Evolutionary conservation across 2,888 invertebrate genomes (phyloP).

Genomic region (Synergus umbraculus): DNA sequence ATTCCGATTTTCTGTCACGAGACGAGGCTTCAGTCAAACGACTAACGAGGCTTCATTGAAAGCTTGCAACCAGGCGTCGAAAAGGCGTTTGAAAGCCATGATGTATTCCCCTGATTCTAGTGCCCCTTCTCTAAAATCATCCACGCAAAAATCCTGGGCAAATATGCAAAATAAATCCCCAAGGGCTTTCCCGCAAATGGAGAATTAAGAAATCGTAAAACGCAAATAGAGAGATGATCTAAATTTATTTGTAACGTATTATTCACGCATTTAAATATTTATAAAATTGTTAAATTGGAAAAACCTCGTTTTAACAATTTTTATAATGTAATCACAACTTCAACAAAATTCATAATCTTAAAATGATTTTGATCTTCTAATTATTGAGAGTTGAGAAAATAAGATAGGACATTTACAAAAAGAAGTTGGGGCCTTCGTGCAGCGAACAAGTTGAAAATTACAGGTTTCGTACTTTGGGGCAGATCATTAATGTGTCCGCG

Average conservation of each 20-base stretch:
- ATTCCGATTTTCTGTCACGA: constrained; percentile 41
- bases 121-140: constrained; percentile 53
- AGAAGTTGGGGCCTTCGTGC: constrained; percentile 43
- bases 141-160: constrained; percentile 65
- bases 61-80: constrained; percentile 54
- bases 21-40: constrained; percentile 54
- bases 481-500: constrained; percentile 32
- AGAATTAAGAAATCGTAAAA: constrained; percentile 63
- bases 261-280: not conserved
- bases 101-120: constrained; percentile 59
- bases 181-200: constrained; percentile 61
- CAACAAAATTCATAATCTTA: not conserved
- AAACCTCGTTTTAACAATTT: no score
- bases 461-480: constrained; percentile 20
- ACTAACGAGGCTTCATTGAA: constrained; percentile 71
- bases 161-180: constrained; percentile 66
- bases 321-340: not conserved
- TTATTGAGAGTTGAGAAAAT: not conserved
- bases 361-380: not conserved
- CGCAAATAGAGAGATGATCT: not conserved
- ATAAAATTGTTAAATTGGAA: no score
- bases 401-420: not conserved
- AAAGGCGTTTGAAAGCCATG: constrained; percentile 57
- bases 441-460: constrained; percentile 39
- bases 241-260: not conserved